Evolutionary conservation across 1,140 invertebrate genomes (phyloP).

Genomic region (Idris sp.): DNA sequence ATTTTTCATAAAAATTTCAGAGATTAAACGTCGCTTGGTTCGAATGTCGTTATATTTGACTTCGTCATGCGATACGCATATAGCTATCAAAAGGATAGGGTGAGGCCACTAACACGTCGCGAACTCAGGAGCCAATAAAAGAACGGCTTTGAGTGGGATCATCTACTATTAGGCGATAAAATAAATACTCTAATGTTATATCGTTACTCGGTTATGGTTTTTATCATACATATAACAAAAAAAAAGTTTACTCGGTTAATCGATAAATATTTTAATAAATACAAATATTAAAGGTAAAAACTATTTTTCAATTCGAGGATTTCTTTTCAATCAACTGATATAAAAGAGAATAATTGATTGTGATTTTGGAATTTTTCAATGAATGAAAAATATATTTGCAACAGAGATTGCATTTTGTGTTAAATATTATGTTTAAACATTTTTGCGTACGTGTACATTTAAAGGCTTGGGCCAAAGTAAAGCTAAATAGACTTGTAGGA

Average conservation of each 20-base stretch:
- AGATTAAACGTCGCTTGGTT: constrained; percentile 37
- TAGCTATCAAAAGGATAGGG: constrained; percentile 43
- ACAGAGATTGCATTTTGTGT: constrained; percentile 24
- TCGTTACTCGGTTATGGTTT: constrained; percentile 44
- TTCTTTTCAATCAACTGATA: no score
- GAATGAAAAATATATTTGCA: constrained; percentile 17
- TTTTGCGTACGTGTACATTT: constrained; percentile 3
- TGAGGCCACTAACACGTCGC: constrained; percentile 50
- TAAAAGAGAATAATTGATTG: not conserved
- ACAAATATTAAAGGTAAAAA: not conserved
- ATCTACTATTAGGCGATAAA: constrained; percentile 57
- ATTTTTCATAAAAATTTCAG: constrained; percentile 58
- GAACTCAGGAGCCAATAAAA: constrained; percentile 58
- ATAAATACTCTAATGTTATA: constrained; percentile 55
- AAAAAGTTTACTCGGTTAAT: constrained; percentile 4
- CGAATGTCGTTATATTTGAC: constrained; percentile 52
- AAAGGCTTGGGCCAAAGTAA: constrained; percentile 3
- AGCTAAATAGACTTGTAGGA: constrained; percentile 21
- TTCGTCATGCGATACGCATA: constrained; percentile 59
- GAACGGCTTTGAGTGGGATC: constrained; percentile 51
- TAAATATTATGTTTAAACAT: constrained; percentile 22
- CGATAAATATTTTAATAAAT: constrained; percentile 23
- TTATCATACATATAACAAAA: constrained; percentile 35
- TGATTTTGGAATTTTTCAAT: not conserved
- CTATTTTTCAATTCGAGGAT: not conserved